A percentile compares a stretch with the other conserved stretches of the same genome.
phyloP scores from a whole-genome alignment of 2,888 invertebrate species.

The Scaeva pyrastri region DNA sequence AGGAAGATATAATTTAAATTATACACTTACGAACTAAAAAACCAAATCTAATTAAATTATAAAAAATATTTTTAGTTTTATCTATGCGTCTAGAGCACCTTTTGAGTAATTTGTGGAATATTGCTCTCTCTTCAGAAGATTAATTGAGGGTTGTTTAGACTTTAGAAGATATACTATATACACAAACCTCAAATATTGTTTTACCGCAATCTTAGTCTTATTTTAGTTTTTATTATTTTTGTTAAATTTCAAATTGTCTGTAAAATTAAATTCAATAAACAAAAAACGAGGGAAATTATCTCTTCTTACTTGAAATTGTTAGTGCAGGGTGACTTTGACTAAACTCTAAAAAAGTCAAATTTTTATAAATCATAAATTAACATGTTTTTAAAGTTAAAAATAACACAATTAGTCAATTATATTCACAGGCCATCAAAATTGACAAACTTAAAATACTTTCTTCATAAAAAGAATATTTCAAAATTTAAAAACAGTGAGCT shows the following conservation, averaged over 20 bases:
- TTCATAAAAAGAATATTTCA: too few species aligned
- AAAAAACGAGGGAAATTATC: not conserved
- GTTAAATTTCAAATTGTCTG: slow-evolving; percentile 11
- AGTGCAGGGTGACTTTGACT: not conserved
- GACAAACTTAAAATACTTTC: too few species aligned
- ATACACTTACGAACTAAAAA: slow-evolving; percentile 21
- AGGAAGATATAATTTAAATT: slow-evolving; percentile 62
- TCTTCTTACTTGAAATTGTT: not conserved
- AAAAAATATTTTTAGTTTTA: slow-evolving; percentile 26
- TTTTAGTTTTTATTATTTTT: not conserved
- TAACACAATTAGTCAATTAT: too few species aligned
- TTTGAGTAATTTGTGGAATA: slow-evolving; percentile 32
- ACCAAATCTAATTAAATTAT: slow-evolving; percentile 57
- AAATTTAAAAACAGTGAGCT: too few species aligned
- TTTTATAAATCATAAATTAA: too few species aligned
- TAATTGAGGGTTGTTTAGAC: slow-evolving; percentile 32
- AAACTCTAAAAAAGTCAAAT: too few species aligned
- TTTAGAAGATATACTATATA: too few species aligned
- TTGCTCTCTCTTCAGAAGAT: slow-evolving; percentile 7
- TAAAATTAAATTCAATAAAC: slow-evolving; percentile 49
- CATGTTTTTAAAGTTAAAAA: too few species aligned
- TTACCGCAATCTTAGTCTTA: not conserved
- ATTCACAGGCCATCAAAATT: too few species aligned
- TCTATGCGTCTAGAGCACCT: slow-evolving; percentile 41
- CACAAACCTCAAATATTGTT: slow-evolving; percentile 14